Percentiles rank a stretch among this genome's conserved stretches.
These are phyloP conservation scores for Discoglossus pictus DNA, from an alignment of 2,797 vertebrate species.

Conservation along the genomic window DNA sequence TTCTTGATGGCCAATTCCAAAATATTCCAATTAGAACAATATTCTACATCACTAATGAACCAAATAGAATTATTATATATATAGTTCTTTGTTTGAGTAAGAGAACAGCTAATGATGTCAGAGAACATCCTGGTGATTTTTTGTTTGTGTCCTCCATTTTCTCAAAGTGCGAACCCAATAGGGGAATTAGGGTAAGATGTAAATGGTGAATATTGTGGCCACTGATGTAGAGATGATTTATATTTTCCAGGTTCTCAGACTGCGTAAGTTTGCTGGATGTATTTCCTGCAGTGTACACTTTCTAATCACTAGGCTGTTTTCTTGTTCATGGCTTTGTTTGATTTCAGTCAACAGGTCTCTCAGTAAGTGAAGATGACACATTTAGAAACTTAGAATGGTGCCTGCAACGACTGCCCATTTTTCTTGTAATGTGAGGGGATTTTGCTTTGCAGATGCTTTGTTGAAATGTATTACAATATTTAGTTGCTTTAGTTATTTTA, in stretches of 20 bases:
- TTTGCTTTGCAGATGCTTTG: conserved; percentile 54
- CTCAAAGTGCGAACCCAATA: conserved; percentile 56
- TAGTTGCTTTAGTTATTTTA: conserved; percentile 33
- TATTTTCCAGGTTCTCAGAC: conserved; percentile 58
- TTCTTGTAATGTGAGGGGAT: conserved; percentile 41
- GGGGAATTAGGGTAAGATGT: conserved; percentile 52
- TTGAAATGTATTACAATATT: conserved; percentile 53
- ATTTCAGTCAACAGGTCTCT: conserved; percentile 51
- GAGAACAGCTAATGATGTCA: conserved; percentile 44
- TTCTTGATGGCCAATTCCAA: too few species aligned
- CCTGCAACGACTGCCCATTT: conserved; percentile 53
- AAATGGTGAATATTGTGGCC: conserved; percentile 52
- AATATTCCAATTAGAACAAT: too few species aligned
- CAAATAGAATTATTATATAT: too few species aligned
- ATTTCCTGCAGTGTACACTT: conserved; percentile 56
- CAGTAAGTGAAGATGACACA: conserved; percentile 54
- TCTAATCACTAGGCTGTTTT: conserved; percentile 7
- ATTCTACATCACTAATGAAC: too few species aligned
- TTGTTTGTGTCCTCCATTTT: conserved; percentile 56
- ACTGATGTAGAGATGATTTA: conserved; percentile 50
- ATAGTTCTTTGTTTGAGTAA: too few species aligned
- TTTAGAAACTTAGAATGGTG: conserved; percentile 59
- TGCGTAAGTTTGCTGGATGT: conserved; percentile 52
- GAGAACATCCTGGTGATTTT: conserved; percentile 54
- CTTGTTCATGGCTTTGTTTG: conserved; percentile 40